Conservation (phyloP, 2,888 invertebrate genomes). For the Callimorpha dominula region DNA sequence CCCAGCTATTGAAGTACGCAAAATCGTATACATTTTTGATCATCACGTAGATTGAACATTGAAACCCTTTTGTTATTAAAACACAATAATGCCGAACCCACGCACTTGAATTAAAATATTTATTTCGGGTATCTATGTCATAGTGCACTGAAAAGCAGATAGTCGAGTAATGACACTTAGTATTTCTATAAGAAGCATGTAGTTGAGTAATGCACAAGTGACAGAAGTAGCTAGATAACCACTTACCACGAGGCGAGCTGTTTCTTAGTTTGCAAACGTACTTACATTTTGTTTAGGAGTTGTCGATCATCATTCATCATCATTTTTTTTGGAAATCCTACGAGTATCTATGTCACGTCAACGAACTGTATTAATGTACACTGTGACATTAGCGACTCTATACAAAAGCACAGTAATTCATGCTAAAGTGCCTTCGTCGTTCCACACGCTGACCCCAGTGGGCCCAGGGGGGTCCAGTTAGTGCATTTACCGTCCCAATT, state of each 20-base stretch:
- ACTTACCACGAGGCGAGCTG: background rate
- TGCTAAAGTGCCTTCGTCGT: constrained; percentile 60
- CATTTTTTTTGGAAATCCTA: background rate
- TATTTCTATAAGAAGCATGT: background rate
- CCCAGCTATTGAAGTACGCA: constrained; percentile 26
- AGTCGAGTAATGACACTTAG: background rate
- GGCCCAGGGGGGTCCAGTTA: constrained; percentile 56
- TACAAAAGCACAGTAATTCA: constrained; percentile 57
- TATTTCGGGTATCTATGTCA: constrained; percentile 40
- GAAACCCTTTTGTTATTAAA: constrained; percentile 46
- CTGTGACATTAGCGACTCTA: constrained; percentile 23
- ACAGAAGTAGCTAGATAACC: background rate
- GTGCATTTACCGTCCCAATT: constrained; percentile 55
- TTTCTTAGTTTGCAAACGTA: background rate
- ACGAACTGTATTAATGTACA: constrained; percentile 13
- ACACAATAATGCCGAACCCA: constrained; percentile 33
- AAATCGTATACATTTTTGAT: constrained; percentile 39
- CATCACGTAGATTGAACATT: constrained; percentile 35
- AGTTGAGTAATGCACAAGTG: no score
- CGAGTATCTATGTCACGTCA: background rate
- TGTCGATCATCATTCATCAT: background rate
- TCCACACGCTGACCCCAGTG: constrained; percentile 52
- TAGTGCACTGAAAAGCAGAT: constrained; percentile 10
- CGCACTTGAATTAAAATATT: constrained; percentile 33
- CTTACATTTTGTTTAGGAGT: background rate